Percentiles rank a stretch among this genome's conserved stretches.
phyloP scores from a whole-genome alignment of 2,888 invertebrate genomes.

The Sinodicranocentrus sp. region DNA sequence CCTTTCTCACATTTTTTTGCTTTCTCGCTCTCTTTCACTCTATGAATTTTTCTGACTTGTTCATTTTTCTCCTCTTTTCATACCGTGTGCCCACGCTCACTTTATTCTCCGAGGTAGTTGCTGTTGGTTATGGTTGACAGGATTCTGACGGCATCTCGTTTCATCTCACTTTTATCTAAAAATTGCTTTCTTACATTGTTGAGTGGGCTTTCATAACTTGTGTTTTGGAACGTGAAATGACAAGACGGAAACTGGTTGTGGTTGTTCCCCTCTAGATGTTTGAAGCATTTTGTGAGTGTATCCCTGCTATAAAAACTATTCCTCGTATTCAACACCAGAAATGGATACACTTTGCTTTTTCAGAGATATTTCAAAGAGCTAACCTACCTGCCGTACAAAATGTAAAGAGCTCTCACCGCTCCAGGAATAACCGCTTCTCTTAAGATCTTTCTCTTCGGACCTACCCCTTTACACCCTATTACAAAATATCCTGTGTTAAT shows the following conservation, averaged over 20 bases:
- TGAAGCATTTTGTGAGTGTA: no score
- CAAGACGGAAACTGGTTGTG: slow-evolving; percentile 20
- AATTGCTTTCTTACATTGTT: slow-evolving; percentile 46
- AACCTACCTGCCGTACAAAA: neutral
- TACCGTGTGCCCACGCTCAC: slow-evolving; percentile 6
- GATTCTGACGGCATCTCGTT: slow-evolving; percentile 37
- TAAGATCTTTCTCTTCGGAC: no score
- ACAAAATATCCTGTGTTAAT: no score
- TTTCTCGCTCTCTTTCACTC: neutral
- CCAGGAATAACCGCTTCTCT: no score
- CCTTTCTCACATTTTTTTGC: neutral
- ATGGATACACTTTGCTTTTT: no score
- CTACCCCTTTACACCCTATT: no score
- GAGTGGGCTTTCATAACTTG: slow-evolving; percentile 37
- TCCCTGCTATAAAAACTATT: no score
- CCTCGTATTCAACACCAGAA: no score
- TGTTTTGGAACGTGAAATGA: slow-evolving; percentile 44
- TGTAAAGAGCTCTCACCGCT: no score
- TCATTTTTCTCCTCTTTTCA: neutral
- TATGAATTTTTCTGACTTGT: slow-evolving; percentile 1
- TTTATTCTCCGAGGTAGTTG: neutral
- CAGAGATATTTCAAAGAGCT: no score
- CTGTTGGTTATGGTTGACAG: slow-evolving; percentile 32
- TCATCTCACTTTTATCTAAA: slow-evolving; percentile 39
- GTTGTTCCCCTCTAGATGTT: slow-evolving; percentile 18